Evolutionary conservation across 2,888 invertebrate genomes (phyloP).

Genomic region (Drosophila mulleri): DNA sequence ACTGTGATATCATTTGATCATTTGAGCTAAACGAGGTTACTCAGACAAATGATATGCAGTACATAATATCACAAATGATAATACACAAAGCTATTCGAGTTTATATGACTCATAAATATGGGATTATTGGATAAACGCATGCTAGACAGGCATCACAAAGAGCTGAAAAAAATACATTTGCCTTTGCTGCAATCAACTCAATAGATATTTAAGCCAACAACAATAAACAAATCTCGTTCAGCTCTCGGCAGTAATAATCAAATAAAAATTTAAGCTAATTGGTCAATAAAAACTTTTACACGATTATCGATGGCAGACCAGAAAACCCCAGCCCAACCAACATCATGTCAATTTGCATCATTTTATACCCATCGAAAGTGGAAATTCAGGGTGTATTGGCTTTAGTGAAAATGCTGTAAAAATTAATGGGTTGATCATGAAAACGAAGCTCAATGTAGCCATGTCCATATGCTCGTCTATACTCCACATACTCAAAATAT

Average conservation of each 20-base stretch:
- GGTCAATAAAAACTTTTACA: conserved; percentile 62
- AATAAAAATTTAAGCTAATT: conserved; percentile 46
- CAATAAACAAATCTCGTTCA: conserved; percentile 32
- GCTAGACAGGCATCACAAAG: conserved; percentile 15
- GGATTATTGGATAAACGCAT: conserved; percentile 43
- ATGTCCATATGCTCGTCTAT: neutral
- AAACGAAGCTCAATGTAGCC: no score
- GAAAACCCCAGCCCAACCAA: neutral
- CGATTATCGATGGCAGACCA: conserved; percentile 43
- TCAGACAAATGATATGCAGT: neutral
- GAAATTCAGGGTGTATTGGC: neutral
- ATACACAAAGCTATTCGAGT: neutral
- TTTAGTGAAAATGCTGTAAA: no score
- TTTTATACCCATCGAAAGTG: neutral
- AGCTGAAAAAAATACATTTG: neutral
- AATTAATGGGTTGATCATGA: no score
- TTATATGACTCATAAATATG: conserved; percentile 39
- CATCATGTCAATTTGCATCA: conserved; percentile 3
- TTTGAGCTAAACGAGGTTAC: neutral
- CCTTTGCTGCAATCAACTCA: conserved; percentile 9
- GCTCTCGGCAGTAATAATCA: conserved; percentile 2
- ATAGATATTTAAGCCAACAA: conserved; percentile 19
- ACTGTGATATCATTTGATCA: conserved; percentile 11
- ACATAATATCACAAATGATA: neutral
- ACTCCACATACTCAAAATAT: no score